Conservation (phyloP, 1,140 invertebrate genomes). For the Phenacoccus solenopsis region DNA sequence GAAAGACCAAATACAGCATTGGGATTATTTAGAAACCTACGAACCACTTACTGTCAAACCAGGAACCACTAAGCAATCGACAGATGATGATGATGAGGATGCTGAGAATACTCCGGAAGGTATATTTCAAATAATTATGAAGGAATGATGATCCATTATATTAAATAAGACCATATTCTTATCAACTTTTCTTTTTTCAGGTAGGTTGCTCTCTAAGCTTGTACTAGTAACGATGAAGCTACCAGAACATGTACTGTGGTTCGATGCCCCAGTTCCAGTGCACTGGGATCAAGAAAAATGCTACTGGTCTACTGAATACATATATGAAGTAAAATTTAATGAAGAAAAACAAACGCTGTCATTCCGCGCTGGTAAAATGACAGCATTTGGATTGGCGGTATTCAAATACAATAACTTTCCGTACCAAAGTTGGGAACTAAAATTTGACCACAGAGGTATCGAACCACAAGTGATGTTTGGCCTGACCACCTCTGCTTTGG, state of each 20-base stretch:
- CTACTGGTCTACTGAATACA: conserved; percentile 57
- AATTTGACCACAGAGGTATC: conserved; percentile 44
- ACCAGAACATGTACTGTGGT: conserved; percentile 62
- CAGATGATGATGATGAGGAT: conserved; percentile 24
- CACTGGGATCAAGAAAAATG: conserved; percentile 50
- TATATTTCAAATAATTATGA: too few species aligned
- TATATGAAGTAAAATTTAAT: conserved; percentile 51
- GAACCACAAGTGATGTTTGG: conserved; percentile 42
- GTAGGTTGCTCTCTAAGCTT: conserved; percentile 9
- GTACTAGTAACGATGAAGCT: conserved; percentile 37
- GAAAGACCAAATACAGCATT: conserved; percentile 10
- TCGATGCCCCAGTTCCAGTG: conserved; percentile 65
- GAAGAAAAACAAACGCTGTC: conserved; percentile 38
- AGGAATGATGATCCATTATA: too few species aligned
- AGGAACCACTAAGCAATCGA: conserved; percentile 19
- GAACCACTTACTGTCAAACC: conserved; percentile 19
- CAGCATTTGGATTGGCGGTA: conserved; percentile 58
- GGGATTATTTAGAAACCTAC: conserved; percentile 24
- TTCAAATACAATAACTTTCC: conserved; percentile 65
- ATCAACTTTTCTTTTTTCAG: not conserved
- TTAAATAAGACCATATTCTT: not conserved
- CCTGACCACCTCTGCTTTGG: conserved; percentile 49
- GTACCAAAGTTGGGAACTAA: conserved; percentile 72
- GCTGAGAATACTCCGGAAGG: conserved; percentile 19
- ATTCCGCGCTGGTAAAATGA: conserved; percentile 58